Evolutionary conservation across 2,888 invertebrate genomes (phyloP).

Genomic region (Drosophila borborema): DNA sequence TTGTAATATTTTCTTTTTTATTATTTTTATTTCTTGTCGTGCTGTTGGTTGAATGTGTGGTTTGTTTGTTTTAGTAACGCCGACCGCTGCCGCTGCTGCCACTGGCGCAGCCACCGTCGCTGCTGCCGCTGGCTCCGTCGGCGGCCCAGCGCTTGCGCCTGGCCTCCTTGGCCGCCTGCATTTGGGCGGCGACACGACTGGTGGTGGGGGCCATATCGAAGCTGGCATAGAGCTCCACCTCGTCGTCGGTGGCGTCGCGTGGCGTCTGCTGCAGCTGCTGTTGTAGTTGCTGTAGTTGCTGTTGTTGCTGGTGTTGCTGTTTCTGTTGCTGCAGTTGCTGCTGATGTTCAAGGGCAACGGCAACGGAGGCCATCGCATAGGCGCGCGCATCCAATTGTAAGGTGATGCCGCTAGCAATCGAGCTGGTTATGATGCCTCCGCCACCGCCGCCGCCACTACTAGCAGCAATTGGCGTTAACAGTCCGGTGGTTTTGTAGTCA

Average conservation of each 20-base stretch:
- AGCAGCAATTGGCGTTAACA: constrained; percentile 29
- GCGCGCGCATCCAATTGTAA: constrained; percentile 65
- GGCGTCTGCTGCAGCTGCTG: constrained; percentile 25
- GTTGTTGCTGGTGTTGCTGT: constrained; percentile 40
- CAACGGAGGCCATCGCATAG: constrained; percentile 76
- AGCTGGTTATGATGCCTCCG: constrained; percentile 24
- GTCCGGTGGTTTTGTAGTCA: constrained; percentile 7
- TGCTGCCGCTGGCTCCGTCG: constrained; percentile 81
- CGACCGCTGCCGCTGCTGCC: constrained; percentile 73
- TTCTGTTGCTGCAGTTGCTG: constrained; percentile 46
- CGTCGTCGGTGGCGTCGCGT: constrained; percentile 79
- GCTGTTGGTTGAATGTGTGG: constrained; percentile 5
- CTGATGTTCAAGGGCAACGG: constrained; percentile 68
- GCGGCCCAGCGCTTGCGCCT: constrained; percentile 80
- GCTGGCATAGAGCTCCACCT: constrained; percentile 82
- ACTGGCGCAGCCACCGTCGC: constrained; percentile 72
- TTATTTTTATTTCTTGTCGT: background rate
- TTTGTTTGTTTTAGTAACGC: constrained; percentile 53
- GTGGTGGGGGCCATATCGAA: constrained; percentile 78
- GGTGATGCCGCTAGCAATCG: constrained; percentile 29
- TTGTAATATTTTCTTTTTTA: background rate
- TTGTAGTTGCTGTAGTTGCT: constrained; percentile 18
- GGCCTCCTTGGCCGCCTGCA: constrained; percentile 82
- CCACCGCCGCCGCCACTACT: constrained; percentile 7
- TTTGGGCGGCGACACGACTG: constrained; percentile 80